Conservation (phyloP, 2,888 invertebrate genomes). For the Macrophya alboannulata region DNA sequence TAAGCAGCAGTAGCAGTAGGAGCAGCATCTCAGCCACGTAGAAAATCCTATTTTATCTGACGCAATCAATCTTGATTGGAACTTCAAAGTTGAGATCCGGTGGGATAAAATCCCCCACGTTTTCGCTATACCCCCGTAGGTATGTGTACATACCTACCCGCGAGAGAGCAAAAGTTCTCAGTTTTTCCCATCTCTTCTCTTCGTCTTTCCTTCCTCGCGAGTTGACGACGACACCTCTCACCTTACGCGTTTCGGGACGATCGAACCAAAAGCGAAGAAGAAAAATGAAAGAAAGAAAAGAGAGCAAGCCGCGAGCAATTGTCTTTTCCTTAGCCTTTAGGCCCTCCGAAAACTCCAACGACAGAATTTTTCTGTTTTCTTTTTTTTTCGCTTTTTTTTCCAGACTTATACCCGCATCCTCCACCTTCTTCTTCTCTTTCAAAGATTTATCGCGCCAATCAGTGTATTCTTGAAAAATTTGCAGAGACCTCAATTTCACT, state of each 20-base stretch:
- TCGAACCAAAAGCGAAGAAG: conserved; percentile 26
- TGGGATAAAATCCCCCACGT: conserved; percentile 37
- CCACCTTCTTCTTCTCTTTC: not conserved
- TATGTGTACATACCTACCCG: not conserved
- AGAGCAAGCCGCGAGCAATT: conserved; percentile 28
- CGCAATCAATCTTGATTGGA: conserved; percentile 76
- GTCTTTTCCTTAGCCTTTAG: conserved; percentile 19
- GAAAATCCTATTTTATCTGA: conserved; percentile 73
- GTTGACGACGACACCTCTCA: conserved; percentile 25
- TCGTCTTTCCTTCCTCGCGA: not conserved
- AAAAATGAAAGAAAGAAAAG: not conserved
- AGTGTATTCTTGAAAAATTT: conserved; percentile 9
- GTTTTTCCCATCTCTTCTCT: conserved; percentile 51
- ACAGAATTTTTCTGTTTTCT: not conserved
- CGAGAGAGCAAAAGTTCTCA: conserved; percentile 59
- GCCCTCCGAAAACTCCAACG: not conserved
- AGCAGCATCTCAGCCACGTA: conserved; percentile 51
- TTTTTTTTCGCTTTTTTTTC: not conserved
- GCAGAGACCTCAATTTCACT: not conserved
- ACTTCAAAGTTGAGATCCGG: conserved; percentile 69
- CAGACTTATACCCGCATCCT: not conserved
- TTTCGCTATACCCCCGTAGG: not conserved
- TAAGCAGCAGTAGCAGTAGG: not conserved
- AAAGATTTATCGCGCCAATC: conserved; percentile 14
- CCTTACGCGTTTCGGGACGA: conserved; percentile 19